phyloP scores from a whole-genome alignment of 1,140 invertebrate species.

The Vanessa atalanta region DNA sequence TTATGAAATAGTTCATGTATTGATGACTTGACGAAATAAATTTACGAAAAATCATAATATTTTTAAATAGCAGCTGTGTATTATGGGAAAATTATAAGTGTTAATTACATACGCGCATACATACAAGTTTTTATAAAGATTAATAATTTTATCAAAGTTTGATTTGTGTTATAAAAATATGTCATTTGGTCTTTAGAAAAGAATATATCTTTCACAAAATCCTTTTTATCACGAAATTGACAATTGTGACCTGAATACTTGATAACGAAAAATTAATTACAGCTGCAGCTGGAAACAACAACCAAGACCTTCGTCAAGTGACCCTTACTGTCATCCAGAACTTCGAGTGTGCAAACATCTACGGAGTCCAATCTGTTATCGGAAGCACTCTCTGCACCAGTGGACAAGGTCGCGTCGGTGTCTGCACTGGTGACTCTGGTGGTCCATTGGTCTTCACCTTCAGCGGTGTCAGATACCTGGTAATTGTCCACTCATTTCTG shows the following conservation, averaged over 20 bases:
- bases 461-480: constrained; percentile 25
- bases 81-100: too few species aligned
- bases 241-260: not conserved
- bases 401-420: constrained; percentile 36
- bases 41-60: not conserved
- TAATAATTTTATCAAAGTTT: too few species aligned
- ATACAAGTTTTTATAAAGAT: too few species aligned
- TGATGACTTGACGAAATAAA: not conserved
- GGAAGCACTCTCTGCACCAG: constrained; percentile 43
- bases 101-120: too few species aligned
- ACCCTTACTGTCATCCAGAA: constrained; percentile 45
- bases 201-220: too few species aligned
- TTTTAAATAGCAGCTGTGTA: too few species aligned
- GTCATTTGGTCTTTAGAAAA: too few species aligned
- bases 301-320: constrained; percentile 41
- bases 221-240: too few species aligned
- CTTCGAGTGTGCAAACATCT: constrained; percentile 39
- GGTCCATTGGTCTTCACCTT: constrained; percentile 39
- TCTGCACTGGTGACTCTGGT: constrained; percentile 52
- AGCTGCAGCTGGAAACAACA: constrained; percentile 35
- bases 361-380: constrained; percentile 29
- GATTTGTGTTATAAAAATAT: too few species aligned
- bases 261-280: not conserved
- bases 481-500: not conserved
- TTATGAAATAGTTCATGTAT: not conserved